Percentiles rank a stretch among this genome's conserved stretches.
These are phyloP conservation scores for Fulica atra DNA, from an alignment of 2,113 vertebrate genomes.

Conservation along the genomic window DNA sequence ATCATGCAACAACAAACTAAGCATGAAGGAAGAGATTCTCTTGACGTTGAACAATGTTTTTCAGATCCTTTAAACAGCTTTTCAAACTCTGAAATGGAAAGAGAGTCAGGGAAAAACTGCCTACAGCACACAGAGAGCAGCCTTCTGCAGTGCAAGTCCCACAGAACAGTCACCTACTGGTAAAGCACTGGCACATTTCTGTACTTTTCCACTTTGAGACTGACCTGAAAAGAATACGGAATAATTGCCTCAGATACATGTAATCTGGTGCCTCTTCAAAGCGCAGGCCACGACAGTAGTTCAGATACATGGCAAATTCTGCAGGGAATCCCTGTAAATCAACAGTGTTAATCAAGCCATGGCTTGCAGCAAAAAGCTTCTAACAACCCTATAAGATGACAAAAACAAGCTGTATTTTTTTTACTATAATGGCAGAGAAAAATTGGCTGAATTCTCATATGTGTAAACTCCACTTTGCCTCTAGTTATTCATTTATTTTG, in stretches of 20 bases:
- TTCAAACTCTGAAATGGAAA: not conserved
- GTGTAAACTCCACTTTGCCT: not conserved
- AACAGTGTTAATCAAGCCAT: slow-evolving; percentile 46
- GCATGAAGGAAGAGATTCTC: not conserved
- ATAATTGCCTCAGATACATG: slow-evolving; percentile 99
- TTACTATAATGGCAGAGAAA: not conserved
- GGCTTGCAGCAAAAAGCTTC: not conserved
- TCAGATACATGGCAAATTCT: slow-evolving; percentile 99
- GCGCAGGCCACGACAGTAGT: slow-evolving; percentile 98
- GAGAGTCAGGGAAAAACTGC: not conserved
- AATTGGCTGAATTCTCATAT: not conserved
- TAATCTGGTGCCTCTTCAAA: slow-evolving; percentile 99
- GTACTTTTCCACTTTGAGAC: slow-evolving; percentile 58
- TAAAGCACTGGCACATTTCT: not conserved
- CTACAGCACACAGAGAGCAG: not conserved
- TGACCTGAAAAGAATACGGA: slow-evolving; percentile 99
- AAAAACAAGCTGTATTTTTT: not conserved
- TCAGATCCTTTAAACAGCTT: not conserved
- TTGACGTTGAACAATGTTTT: not conserved
- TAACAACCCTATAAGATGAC: not conserved
- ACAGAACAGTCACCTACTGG: not conserved
- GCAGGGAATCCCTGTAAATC: slow-evolving; percentile 92
- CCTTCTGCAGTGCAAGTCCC: not conserved
- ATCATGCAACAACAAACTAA: not conserved
- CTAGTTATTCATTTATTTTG: not conserved